Percentiles rank a stretch among this genome's conserved stretches.
These are phyloP conservation scores for Sphinx pinastri DNA, from an alignment of 2,888 invertebrate species.

Conservation along the genomic window DNA sequence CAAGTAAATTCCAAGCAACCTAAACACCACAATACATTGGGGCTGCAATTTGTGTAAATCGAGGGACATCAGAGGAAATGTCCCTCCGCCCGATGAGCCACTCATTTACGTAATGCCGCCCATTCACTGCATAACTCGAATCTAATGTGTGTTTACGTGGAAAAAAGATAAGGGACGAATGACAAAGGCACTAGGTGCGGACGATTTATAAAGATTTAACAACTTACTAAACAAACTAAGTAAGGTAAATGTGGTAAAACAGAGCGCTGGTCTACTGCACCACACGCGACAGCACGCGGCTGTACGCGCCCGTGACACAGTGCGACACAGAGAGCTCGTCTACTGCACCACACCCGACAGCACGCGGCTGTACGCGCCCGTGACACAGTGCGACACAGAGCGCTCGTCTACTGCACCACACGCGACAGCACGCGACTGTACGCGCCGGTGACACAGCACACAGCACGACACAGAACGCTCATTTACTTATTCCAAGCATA, in stretches of 20 bases:
- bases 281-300: background rate
- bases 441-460: conserved; percentile 5
- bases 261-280: background rate
- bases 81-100: conserved; percentile 27
- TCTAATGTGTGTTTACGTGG: conserved; percentile 28
- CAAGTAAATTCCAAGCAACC: conserved; percentile 23
- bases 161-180: conserved; percentile 23
- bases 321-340: background rate
- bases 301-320: conserved; percentile 14
- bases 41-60: conserved; percentile 30
- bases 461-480: background rate
- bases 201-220: background rate
- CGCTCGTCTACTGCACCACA: background rate
- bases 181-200: background rate
- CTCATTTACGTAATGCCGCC: conserved; percentile 29
- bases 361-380: conserved; percentile 16
- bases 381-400: background rate
- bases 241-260: too few species aligned
- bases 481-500: background rate
- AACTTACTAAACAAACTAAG: background rate
- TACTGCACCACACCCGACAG: background rate
- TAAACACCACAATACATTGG: conserved; percentile 29
- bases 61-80: conserved; percentile 29
- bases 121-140: conserved; percentile 30
- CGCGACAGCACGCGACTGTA: background rate